Conservation (phyloP, 64 coral and sea anemone genomes). For the Montipora capricornis region DNA sequence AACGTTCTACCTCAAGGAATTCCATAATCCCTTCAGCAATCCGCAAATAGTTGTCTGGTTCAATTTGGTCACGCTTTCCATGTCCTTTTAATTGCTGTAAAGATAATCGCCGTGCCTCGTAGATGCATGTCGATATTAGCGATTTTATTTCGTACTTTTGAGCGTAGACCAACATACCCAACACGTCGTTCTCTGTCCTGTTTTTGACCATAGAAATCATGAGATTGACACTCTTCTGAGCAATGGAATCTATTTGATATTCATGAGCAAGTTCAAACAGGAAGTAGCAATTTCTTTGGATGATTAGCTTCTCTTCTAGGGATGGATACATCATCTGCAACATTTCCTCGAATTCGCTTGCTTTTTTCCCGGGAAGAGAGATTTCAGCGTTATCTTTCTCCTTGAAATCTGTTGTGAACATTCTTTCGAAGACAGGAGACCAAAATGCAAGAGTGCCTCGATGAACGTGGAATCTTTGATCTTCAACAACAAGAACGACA, state of each 20-base stretch:
- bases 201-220: background rate
- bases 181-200: background rate
- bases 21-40: background rate
- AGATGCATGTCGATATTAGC: too few species aligned
- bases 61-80: background rate
- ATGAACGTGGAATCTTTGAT: slow-evolving; percentile 23
- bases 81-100: too few species aligned
- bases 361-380: background rate
- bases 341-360: background rate
- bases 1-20: background rate
- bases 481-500: background rate
- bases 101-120: too few species aligned
- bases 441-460: background rate
- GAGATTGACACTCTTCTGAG: background rate
- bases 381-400: background rate
- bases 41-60: too few species aligned
- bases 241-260: background rate
- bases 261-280: too few species aligned
- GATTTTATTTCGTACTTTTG: background rate
- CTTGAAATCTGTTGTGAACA: background rate
- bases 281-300: too few species aligned
- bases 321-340: too few species aligned
- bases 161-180: background rate
- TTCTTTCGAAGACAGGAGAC: slow-evolving; percentile 19
- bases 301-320: too few species aligned